Conservation (phyloP, 2,113 vertebrate genomes). For the Ailurus styani region DNA sequence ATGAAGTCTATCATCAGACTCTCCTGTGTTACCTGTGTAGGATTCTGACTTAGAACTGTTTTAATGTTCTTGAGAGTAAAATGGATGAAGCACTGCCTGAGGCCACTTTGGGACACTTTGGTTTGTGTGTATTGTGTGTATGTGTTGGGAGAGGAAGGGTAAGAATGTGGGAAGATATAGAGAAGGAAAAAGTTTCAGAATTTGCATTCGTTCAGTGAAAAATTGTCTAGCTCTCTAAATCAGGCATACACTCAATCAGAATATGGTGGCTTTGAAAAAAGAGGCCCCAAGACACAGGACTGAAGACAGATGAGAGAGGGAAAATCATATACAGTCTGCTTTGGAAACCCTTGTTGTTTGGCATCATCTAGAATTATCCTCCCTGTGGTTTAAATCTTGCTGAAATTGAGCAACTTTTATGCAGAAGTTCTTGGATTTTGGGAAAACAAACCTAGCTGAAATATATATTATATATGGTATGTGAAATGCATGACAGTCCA, state of each 20-base stretch:
- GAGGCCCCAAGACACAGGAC: not conserved
- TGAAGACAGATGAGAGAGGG: not conserved
- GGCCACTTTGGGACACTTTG: not conserved
- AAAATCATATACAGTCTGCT: not conserved
- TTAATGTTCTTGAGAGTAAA: not conserved
- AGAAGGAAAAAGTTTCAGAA: not conserved
- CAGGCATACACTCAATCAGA: not conserved
- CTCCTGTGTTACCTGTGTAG: not conserved
- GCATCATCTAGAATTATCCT: conserved; percentile 1
- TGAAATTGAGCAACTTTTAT: conserved; percentile 45
- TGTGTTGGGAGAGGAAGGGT: too few species aligned
- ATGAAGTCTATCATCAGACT: not conserved
- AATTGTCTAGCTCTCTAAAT: not conserved
- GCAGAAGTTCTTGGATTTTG: conserved; percentile 52
- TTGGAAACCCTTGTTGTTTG: not conserved
- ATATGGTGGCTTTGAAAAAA: not conserved
- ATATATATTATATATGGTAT: conserved; percentile 30
- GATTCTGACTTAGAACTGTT: not conserved
- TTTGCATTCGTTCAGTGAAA: not conserved
- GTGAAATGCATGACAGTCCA: not conserved
- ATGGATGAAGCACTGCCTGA: not conserved
- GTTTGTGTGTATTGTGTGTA: not conserved
- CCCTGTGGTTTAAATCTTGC: conserved; percentile 22
- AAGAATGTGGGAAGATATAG: not conserved
- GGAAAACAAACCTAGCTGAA: conserved; percentile 19